Base-by-base conservation (phyloP, 2,113 vertebrate species). In the Xiphias gladius region DNA sequence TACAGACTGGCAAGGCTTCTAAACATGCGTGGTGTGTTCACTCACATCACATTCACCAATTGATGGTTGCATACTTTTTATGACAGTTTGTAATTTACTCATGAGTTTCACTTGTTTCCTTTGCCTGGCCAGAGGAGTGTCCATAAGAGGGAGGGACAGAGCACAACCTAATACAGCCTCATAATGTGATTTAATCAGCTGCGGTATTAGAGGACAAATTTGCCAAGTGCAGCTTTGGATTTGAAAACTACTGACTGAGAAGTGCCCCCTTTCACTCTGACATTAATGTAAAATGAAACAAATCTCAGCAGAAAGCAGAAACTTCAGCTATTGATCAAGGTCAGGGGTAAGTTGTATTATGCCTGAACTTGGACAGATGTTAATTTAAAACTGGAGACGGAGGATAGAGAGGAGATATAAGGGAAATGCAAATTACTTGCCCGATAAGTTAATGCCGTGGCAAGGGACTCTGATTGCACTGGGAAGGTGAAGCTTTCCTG, bases 391-490 rank as follows among this genome's bases (percentile, higher is more conserved):
- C 81, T 32, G 46, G 35, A 43, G 69, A 61, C 14, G 35, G 73
- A 76, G 72, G 70, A 78, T 39, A 46, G 76, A 12, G 75, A 72
- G 62, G 41, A 68, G 69, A 76, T 57, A 54, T 65, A 70, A 76
- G 65, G 35, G n/a, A 80, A 88, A 93, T 90, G 89, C 88, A 91
- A 93, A 93, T 92, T n/a, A 78, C 61, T 74, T 48, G 70, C 43
- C 54, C 32, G 86, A 91, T 89, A 91, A 90, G 80, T 91, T 87
- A 83, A 89, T 81, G 85, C 80, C 6, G 69, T 77, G 84, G 80
- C 73, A 46, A 79, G 74, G 64, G 82, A 82, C 74, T 76, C 41
- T 83, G 89, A 91, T 84, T 91, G 83, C 57, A 41, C 65, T 46
- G 67, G 84, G 65, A 88, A 88, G 76, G 67, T 88, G 71, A 85